These are phyloP conservation scores for Astreopora myriophthalma DNA, from an alignment of 64 coral and sea anemone genomes.

Conservation along the genomic window DNA sequence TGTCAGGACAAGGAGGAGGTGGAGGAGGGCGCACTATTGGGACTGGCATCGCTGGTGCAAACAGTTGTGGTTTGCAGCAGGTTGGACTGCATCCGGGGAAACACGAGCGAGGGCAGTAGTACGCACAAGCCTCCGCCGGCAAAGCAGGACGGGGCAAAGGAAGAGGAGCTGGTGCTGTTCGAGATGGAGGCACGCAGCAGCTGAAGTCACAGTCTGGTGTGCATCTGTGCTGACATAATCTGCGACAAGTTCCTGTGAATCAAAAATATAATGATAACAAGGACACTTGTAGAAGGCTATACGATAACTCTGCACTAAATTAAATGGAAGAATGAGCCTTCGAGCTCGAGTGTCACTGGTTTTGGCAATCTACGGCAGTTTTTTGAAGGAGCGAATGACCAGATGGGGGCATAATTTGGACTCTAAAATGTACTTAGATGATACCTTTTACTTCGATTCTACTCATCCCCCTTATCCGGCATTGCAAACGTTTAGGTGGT, in stretches of 20 bases:
- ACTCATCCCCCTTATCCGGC: too few species aligned
- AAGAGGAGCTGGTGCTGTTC: neutral
- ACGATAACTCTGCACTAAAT: neutral
- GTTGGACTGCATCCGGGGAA: conserved; percentile 66
- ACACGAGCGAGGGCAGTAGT: conserved; percentile 90
- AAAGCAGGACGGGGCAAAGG: neutral
- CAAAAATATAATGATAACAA: neutral
- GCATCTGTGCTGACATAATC: conserved; percentile 65
- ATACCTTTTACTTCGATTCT: too few species aligned
- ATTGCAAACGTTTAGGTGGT: too few species aligned
- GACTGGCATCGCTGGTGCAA: conserved; percentile 69
- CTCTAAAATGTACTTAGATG: too few species aligned
- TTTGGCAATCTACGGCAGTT: neutral
- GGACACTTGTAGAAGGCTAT: neutral
- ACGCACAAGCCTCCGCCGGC: conserved; percentile 63
- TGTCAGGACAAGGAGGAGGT: conserved; percentile 65
- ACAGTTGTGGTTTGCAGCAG: conserved; percentile 78
- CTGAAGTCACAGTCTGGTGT: conserved; percentile 83
- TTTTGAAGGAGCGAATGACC: neutral
- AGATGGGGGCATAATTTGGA: too few species aligned
- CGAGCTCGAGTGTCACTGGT: neutral
- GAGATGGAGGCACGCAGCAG: conserved; percentile 61
- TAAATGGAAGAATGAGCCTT: neutral
- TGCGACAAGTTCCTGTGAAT: conserved; percentile 50
- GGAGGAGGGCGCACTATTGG: conserved; percentile 51